Evolutionary conservation across 1,140 invertebrate genomes (phyloP).

Genomic region (Ips nitidus): DNA sequence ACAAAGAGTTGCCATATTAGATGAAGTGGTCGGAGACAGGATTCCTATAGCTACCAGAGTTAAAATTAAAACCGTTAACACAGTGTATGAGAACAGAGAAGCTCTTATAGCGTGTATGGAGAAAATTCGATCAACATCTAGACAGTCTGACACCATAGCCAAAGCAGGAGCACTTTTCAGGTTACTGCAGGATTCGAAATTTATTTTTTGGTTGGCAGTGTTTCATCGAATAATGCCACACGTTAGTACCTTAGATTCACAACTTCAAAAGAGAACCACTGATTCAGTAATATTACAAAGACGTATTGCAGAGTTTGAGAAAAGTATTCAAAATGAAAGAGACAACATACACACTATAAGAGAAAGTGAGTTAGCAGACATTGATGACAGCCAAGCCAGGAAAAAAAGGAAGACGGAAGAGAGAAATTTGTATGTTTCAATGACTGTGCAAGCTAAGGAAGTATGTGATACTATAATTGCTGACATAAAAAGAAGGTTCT

Average conservation of each 20-base stretch:
- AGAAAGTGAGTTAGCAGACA: too few species aligned
- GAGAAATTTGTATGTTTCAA: too few species aligned
- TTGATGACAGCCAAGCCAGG: too few species aligned
- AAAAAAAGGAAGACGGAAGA: too few species aligned
- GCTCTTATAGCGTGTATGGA: too few species aligned
- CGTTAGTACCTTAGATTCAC: conserved; percentile 35
- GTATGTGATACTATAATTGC: conserved; percentile 39
- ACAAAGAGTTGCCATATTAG: conserved; percentile 22
- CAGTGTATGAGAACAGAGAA: too few species aligned
- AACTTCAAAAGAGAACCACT: conserved; percentile 30
- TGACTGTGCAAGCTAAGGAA: conserved; percentile 17
- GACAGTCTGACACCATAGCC: background rate
- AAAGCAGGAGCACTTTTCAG: background rate
- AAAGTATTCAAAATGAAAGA: too few species aligned
- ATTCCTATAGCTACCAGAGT: too few species aligned
- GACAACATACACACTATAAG: too few species aligned
- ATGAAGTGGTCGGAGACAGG: conserved; percentile 18
- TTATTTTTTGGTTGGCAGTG: conserved; percentile 39
- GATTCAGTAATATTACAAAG: background rate
- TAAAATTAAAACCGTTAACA: too few species aligned
- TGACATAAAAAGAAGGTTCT: conserved; percentile 32
- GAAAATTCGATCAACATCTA: too few species aligned
- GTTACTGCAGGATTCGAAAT: conserved; percentile 22
- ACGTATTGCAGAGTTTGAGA: conserved; percentile 5
- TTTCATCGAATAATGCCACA: conserved; percentile 37